A percentile compares a stretch with the other conserved stretches of the same genome.
These are phyloP conservation scores for Xestobium rufovillosum DNA, from an alignment of 2,888 invertebrate genomes.

Conservation along the genomic window DNA sequence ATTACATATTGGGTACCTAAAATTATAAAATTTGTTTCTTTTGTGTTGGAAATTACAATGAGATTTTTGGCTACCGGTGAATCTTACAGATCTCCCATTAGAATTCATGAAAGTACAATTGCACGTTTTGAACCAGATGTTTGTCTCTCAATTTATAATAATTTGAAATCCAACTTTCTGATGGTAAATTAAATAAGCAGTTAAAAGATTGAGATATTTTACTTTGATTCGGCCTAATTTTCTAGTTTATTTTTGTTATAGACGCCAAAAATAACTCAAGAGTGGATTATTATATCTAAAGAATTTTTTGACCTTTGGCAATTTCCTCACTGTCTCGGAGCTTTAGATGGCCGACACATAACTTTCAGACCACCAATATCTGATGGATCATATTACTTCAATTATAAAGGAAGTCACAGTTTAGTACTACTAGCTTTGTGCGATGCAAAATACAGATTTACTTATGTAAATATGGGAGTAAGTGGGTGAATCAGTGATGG, in stretches of 20 bases:
- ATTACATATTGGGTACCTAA: too few relatives aligned
- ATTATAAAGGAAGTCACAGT: constrained; percentile 17
- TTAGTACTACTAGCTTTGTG: constrained; percentile 13
- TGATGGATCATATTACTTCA: constrained; percentile 19
- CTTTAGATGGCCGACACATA: constrained; percentile 20
- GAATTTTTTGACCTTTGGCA: constrained; percentile 16
- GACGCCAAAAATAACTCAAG: not conserved
- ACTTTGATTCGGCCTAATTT: too few relatives aligned
- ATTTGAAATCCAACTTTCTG: too few relatives aligned
- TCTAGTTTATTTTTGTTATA: too few relatives aligned
- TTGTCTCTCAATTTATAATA: constrained; percentile 12
- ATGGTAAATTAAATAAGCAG: too few relatives aligned
- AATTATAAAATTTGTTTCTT: too few relatives aligned
- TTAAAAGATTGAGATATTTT: too few relatives aligned
- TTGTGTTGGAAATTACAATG: constrained; percentile 9
- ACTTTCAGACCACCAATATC: constrained; percentile 18
- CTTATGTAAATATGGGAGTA: constrained; percentile 14
- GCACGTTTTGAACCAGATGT: constrained; percentile 15
- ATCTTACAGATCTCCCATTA: constrained; percentile 13
- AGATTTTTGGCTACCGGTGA: constrained; percentile 17
- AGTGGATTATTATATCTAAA: not conserved
- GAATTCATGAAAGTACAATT: constrained; percentile 16
- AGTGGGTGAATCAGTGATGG: constrained; percentile 17
- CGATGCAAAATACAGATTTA: constrained; percentile 15
- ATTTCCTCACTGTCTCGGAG: constrained; percentile 28